Evolutionary conservation across 1,140 invertebrate species (phyloP).

Genomic region (Orussus abietinus): DNA sequence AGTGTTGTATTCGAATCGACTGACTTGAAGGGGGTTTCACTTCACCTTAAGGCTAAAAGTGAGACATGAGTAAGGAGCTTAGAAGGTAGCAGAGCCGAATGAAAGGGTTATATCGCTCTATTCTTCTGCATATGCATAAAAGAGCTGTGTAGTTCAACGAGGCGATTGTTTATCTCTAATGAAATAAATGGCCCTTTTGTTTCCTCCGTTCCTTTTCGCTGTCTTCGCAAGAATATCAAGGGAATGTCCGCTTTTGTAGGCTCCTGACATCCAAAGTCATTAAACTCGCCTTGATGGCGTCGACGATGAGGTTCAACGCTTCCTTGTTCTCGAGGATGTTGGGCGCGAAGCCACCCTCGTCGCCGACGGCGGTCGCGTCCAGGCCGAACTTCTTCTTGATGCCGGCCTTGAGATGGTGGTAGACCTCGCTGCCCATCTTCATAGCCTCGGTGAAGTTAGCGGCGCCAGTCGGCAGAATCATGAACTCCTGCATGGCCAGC

Average conservation of each 20-base stretch:
- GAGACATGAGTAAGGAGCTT: no score
- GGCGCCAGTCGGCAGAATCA: slow-evolving; percentile 85
- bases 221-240: no score
- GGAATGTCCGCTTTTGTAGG: not conserved
- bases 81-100: no score
- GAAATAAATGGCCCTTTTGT: no score
- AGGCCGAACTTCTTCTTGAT: slow-evolving; percentile 94
- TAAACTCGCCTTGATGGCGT: slow-evolving; percentile 94
- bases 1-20: no score
- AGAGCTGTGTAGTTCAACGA: no score
- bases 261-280: slow-evolving; percentile 17
- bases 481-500: slow-evolving; percentile 98
- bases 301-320: slow-evolving; percentile 80
- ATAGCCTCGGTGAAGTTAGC: slow-evolving; percentile 92
- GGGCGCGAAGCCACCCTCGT: slow-evolving; percentile 99
- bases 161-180: no score
- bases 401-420: slow-evolving; percentile 94
- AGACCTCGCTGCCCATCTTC: slow-evolving; percentile 96
- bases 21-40: no score
- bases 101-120: no score
- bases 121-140: no score
- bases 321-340: slow-evolving; percentile 97
- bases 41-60: no score
- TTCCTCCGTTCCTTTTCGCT: no score
- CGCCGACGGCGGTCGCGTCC: slow-evolving; percentile 96